Evolutionary conservation across 2,113 vertebrate species (phyloP), one percentile per base, ranked within the genome.

Genomic region (Ariopsis seemanni): DNA sequence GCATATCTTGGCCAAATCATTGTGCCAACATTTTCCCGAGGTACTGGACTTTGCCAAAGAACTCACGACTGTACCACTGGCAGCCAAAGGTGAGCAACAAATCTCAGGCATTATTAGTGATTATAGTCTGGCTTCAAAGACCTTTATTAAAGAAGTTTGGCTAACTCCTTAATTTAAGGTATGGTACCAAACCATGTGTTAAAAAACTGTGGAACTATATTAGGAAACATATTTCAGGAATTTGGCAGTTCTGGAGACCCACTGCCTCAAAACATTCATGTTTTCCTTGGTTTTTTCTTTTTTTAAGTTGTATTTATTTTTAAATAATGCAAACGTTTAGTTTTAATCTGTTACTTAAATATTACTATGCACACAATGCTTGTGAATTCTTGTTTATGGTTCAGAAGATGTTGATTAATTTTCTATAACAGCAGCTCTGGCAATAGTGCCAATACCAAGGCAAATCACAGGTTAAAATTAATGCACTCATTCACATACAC

Each of bases 41-140:
- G 97, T 99, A 86, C 93, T 99, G 92, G 97, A 97, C 90, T 99
- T 99, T 92, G 95, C 97, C 94, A 98, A 98, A 96, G 98, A 99
- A 83, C 96, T 99, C 12, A 96, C 96, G 7, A 99, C 96, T 0
- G 97, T 99, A 93, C 95, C 96, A 34, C 96, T 97, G 0, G 98
- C 98, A 92, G 96, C 98, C 95, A 99, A 99, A 98, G 97, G 98
- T 99, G 93, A 83, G 84, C 15, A 60, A 34, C 6, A 83, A 58
- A 74, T 83, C 55, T 58, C 1, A 30, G 15, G 42, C 2, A 50
- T 15, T 42, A 42, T 42, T 42, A 7, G 11, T 53, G 50, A 22
- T 78, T 86, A 5, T 18, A 78, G 72, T 85, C 18, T 22, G 25
- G 48, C 30, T 69, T 52, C 42, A 18, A 22, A 22, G 3, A 22